Base-by-base conservation (phyloP, 2,888 invertebrate genomes). In the Adineta ricciae region DNA sequence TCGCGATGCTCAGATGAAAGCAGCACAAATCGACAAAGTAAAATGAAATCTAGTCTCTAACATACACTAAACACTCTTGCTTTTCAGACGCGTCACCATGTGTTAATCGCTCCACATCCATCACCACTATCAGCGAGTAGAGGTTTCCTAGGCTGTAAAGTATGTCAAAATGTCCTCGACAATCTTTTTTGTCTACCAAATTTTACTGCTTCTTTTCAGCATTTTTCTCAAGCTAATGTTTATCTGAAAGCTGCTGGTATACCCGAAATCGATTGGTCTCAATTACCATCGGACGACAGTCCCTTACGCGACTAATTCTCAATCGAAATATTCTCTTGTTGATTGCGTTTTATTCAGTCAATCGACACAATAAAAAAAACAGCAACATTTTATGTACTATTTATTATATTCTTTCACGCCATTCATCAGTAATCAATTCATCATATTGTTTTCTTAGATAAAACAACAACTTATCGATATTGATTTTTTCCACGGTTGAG, bases 401-500 rank as follows among this genome's bases (percentile, higher is more conserved):
- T 64, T 64, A 64, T 64, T 64, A 19, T 64, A 64, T 64, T 64
- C 64, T 16, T 19, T 64, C 78, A 41, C 78, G 21, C 78, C 78
- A 78, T 52, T 56, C 54, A 64, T 41, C 56, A 3, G 73, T 82
- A 21, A 83, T 72, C 46, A 73, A 85, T 32, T 50, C 73, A 85
- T 85, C 83, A 56, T 54, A 38, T n/a, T 49, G 50, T 36, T 56
- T 83, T 38, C 84, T 50, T 78, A 85, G 56, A 78, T 83, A 56
- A 24, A 82, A 32, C 83, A 85, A 64, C 38, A 85, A 84, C 84
- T 85, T 85, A 50, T 54, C 72, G 27, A 85, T 54, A 85, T 85
- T 85, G 2, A 85, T 85, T 56, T 82, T 85, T 38, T 85, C 78
- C 32, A 73, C 24, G 1, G 85, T 83, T 41, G 85, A 85, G 32